A percentile compares a stretch with the other conserved stretches of the same genome.
Evolutionary conservation across 2,888 invertebrate species (phyloP).

Genomic region (Drosophila kanekoi): DNA sequence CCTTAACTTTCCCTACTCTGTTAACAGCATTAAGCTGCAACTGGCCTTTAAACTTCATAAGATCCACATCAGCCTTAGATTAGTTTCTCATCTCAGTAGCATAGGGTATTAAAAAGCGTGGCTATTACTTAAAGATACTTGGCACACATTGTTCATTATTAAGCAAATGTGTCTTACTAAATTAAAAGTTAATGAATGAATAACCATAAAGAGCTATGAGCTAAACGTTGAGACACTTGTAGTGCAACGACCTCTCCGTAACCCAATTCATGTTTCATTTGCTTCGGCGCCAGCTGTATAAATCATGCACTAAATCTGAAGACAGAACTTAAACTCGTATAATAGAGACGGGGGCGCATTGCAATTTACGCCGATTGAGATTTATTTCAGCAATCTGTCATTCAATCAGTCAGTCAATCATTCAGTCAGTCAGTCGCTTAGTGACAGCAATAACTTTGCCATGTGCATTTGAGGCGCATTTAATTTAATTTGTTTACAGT

Average conservation of each 20-base stretch:
- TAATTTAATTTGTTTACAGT: slow-evolving; percentile 39
- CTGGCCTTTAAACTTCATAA: too few species aligned
- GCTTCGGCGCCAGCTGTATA: slow-evolving; percentile 43
- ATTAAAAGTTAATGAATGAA: neutral
- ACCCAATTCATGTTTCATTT: slow-evolving; percentile 26
- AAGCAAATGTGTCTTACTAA: neutral
- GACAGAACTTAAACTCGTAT: slow-evolving; percentile 18
- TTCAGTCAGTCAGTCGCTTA: slow-evolving; percentile 33
- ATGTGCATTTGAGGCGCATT: slow-evolving; percentile 35
- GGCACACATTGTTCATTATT: neutral
- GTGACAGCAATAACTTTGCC: slow-evolving; percentile 42
- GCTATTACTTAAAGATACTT: neutral
- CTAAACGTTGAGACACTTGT: slow-evolving; percentile 1
- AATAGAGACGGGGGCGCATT: slow-evolving; percentile 20
- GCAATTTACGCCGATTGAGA: slow-evolving; percentile 61
- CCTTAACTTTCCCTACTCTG: neutral
- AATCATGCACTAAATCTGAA: slow-evolving; percentile 34
- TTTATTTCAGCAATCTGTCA: slow-evolving; percentile 64
- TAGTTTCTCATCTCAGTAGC: too few species aligned
- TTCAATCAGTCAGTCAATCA: slow-evolving; percentile 30
- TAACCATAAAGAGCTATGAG: slow-evolving; percentile 7
- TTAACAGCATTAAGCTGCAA: too few species aligned
- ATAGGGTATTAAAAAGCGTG: too few species aligned
- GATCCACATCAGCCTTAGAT: too few species aligned
- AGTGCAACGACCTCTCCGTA: slow-evolving; percentile 16